Conservation (phyloP, 2,797 vertebrate species). For the Rhyacichthys aspro region DNA sequence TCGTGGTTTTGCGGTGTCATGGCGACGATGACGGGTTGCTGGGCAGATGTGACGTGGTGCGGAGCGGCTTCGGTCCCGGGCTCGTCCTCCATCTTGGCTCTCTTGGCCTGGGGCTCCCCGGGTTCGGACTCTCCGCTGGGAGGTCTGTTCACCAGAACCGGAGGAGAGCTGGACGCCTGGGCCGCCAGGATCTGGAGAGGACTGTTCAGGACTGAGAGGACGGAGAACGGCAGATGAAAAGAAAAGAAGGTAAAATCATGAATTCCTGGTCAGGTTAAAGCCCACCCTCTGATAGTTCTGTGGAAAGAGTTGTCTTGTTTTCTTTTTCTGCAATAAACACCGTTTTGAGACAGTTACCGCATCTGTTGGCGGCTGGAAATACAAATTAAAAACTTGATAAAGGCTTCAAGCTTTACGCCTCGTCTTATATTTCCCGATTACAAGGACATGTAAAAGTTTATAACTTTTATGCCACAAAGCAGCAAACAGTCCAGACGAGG, state of each 20-base stretch:
- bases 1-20: slow-evolving; percentile 74
- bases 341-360: no score
- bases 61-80: slow-evolving; percentile 45
- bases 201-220: slow-evolving; percentile 85
- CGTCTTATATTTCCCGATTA: no score
- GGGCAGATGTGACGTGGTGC: slow-evolving; percentile 63
- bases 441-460: no score
- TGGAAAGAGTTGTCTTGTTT: no score
- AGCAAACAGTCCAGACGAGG: no score
- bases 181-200: slow-evolving; percentile 96
- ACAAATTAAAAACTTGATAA: no score
- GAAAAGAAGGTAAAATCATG: background rate
- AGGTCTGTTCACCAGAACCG: slow-evolving; percentile 87
- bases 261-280: background rate
- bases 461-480: no score
- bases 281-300: no score
- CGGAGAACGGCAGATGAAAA: background rate
- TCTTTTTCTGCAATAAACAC: no score
- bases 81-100: slow-evolving; percentile 87
- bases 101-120: slow-evolving; percentile 88
- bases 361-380: no score
- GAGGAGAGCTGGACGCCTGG: slow-evolving; percentile 95
- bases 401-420: no score
- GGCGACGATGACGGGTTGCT: slow-evolving; percentile 83
- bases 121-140: slow-evolving; percentile 74